A percentile compares a stretch with the other conserved stretches of the same genome.
These are phyloP conservation scores for Drosophila pallidifrons DNA, from an alignment of 1,140 invertebrate species.

Conservation along the genomic window DNA sequence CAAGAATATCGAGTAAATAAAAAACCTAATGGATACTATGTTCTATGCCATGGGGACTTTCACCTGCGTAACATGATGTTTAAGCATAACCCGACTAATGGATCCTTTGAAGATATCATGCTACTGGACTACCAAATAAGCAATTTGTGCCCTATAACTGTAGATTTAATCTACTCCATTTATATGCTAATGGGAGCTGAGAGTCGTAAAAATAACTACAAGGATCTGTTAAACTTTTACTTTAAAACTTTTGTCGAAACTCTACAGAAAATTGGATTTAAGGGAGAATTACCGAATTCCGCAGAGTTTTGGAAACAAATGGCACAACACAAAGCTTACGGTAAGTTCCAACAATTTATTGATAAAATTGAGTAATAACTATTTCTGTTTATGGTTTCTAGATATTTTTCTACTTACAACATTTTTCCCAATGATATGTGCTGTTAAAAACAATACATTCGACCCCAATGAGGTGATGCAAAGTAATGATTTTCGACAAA, in stretches of 20 bases:
- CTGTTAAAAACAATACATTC: conserved; percentile 26
- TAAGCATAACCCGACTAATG: conserved; percentile 39
- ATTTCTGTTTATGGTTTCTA: conserved; percentile 19
- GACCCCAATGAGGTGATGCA: not conserved
- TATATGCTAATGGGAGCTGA: conserved; percentile 61
- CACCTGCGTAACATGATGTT: conserved; percentile 73
- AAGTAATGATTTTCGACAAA: conserved; percentile 15
- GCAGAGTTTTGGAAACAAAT: conserved; percentile 47
- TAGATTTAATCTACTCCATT: conserved; percentile 60
- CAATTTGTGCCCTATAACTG: conserved; percentile 44
- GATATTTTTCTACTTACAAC: conserved; percentile 56
- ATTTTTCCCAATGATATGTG: conserved; percentile 49
- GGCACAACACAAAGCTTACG: conserved; percentile 31
- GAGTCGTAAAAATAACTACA: conserved; percentile 42
- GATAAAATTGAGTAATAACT: too few species aligned
- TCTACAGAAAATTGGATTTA: conserved; percentile 52
- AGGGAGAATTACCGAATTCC: conserved; percentile 51
- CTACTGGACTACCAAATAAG: conserved; percentile 64
- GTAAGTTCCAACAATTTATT: conserved; percentile 30
- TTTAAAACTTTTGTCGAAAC: conserved; percentile 47
- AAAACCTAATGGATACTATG: conserved; percentile 37
- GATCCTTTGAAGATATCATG: conserved; percentile 51
- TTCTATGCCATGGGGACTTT: conserved; percentile 65
- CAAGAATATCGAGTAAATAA: conserved; percentile 53
- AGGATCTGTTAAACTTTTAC: conserved; percentile 56